Conservation (phyloP, 2,888 invertebrate species). For the Aphodius granarius region DNA sequence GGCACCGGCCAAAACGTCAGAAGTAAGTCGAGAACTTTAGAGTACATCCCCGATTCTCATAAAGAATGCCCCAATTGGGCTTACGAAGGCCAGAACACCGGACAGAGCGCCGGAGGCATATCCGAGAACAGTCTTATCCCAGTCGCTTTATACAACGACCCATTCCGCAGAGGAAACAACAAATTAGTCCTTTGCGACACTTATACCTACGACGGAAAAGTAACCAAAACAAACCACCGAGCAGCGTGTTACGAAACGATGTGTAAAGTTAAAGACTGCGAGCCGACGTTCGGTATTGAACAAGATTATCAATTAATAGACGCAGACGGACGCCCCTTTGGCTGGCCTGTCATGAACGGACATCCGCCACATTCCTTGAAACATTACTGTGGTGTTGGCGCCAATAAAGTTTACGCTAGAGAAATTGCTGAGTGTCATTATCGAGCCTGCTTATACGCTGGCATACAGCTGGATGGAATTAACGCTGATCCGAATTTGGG, state of each 20-base stretch:
- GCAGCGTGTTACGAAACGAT: constrained; percentile 55
- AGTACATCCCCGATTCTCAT: constrained; percentile 61
- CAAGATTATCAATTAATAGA: constrained; percentile 66
- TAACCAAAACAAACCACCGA: constrained; percentile 52
- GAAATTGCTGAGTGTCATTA: constrained; percentile 82
- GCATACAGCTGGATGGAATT: constrained; percentile 74
- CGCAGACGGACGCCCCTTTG: constrained; percentile 65
- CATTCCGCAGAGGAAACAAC: constrained; percentile 74
- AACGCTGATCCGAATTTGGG: constrained; percentile 81
- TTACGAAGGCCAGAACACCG: constrained; percentile 74
- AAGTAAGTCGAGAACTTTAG: constrained; percentile 70
- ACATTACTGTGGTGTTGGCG: constrained; percentile 85
- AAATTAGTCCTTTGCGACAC: constrained; percentile 78
- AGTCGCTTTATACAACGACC: constrained; percentile 77
- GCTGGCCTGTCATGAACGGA: constrained; percentile 69
- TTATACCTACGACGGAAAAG: constrained; percentile 65
- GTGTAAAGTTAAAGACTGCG: constrained; percentile 62
- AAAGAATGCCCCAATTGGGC: constrained; percentile 75
- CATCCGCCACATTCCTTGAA: constrained; percentile 74
- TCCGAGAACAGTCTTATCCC: constrained; percentile 78
- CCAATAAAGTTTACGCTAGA: constrained; percentile 74
- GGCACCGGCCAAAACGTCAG: constrained; percentile 71
- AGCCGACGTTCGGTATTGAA: constrained; percentile 76
- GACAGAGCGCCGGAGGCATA: constrained; percentile 66
- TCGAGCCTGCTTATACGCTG: constrained; percentile 77